phyloP scores from a whole-genome alignment of 2,797 vertebrate species.

The Megaceryle alcyon region DNA sequence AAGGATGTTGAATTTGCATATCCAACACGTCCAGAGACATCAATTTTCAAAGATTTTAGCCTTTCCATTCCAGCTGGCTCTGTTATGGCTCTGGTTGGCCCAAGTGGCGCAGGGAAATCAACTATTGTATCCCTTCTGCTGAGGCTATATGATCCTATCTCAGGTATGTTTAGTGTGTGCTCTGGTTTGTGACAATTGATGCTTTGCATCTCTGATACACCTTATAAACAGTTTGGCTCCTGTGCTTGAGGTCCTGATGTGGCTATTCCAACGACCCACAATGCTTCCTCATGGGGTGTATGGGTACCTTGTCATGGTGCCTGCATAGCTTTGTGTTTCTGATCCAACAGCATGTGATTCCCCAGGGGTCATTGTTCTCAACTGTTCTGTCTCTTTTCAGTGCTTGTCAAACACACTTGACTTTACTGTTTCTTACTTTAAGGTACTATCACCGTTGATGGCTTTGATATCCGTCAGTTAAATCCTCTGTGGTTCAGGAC shows the following conservation, averaged over 20 bases:
- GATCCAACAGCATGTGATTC: background rate
- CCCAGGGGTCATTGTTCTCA: background rate
- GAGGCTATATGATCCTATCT: constrained; percentile 87
- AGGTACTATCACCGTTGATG: constrained; percentile 90
- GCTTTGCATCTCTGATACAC: background rate
- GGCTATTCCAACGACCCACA: background rate
- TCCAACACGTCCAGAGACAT: constrained; percentile 87
- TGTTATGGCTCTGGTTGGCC: constrained; percentile 92
- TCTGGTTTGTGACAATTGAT: background rate
- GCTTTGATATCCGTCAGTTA: constrained; percentile 87
- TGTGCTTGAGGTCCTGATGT: background rate
- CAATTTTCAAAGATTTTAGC: constrained; percentile 88
- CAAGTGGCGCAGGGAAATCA: constrained; percentile 95
- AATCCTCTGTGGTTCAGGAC: constrained; percentile 93
- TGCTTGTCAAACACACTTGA: background rate
- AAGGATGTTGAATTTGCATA: constrained; percentile 87
- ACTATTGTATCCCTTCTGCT: constrained; percentile 92
- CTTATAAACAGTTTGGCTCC: background rate
- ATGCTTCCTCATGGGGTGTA: background rate
- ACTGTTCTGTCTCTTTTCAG: background rate
- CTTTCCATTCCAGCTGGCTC: constrained; percentile 90
- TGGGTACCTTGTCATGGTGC: background rate
- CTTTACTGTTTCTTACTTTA: constrained; percentile 20
- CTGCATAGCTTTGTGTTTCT: background rate
- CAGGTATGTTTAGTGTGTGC: constrained; percentile 73